Base-by-base conservation (phyloP, 1,140 invertebrate genomes). In the Drosophila mojavensis region DNA sequence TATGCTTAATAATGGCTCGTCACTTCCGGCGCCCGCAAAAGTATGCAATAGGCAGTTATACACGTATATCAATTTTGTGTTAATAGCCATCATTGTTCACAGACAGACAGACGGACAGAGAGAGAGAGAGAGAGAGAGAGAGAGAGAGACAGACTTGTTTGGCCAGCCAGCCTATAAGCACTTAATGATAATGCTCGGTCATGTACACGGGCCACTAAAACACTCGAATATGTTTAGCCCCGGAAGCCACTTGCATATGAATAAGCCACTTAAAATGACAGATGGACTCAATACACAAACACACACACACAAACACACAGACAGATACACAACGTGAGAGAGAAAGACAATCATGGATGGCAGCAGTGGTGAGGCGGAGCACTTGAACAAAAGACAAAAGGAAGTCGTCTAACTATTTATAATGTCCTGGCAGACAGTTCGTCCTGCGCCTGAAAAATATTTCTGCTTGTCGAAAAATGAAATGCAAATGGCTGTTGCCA, bases 231-330 rank as follows among this genome's bases (percentile, higher is more conserved):
- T 89, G 85, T 75, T 89, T 89, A 89, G 84, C 84, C 84, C 83
- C 81, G 84, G 84, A 89, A 89, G 84, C 84, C 85, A 89, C 84
- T 89, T 89, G 84, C 84, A 89, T 89, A 89, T 89, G 84, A 89
- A 89, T 89, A 89, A 89, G 84, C 85, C 84, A 89, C 84, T 89
- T 89, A 89, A 84, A 89, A 89, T 89, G 84, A 89, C 84, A 89
- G 80, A 89, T 89, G 84, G 75, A 89, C 83, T 69, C 5, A 67
- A 56, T 33, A 13, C 36, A 39, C 33, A 20, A 39, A 50, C 30
- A 68, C 20, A 50, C 28, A 67, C 39, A 75, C 55, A 80, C 20
- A 24, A 0, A 24, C 20, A 24, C 20, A 24, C 20, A 24, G 50
- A 68, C 4, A 30, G 41, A 24, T 15, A 74, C 4, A 50, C 0